Base-by-base conservation (phyloP, 2,797 vertebrate species). In the Lateolabrax maculatus region DNA sequence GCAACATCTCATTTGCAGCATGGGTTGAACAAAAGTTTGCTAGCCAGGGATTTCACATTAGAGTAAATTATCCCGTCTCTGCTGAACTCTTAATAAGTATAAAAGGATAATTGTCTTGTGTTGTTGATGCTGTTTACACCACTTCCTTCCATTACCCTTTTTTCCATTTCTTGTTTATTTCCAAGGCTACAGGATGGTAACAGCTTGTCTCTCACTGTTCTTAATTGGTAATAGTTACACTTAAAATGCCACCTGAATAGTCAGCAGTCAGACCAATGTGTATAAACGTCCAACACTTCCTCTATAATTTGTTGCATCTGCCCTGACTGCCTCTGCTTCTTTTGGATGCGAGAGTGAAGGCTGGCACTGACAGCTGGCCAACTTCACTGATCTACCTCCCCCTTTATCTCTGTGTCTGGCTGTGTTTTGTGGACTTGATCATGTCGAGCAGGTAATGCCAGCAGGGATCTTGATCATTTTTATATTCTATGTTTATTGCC, bases 391-490 rank as follows among this genome's bases (percentile, higher is more conserved):
- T 87, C 83, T 90, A 84, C 39, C 76, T 29, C n/a, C 34, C 9
- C 25, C 57, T 79, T 75, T 79, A 79, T 87, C 55, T 86, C 66
- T 15, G 73, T 44, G 69, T 60, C 70, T 77, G 71, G 41, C 68
- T 73, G 56, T 78, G 71, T 84, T 86, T 79, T 80, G 79, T 81
- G 62, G 75, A 71, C 69, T 57, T 71, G 68, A 87, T 88, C 71
- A 79, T 44, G 10, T 82, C 83, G 69, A 23, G 52, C 81, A 79
- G 84, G 75, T 87, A 51, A 74, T 72, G 79, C 77, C 86, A 75
- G 31, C 15, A 1, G 69, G 70, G 77, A 66, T 63, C 69, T 87
- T 78, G 79, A 85, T 90, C 75, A 87, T 86, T 91, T 91, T 87
- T 85, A 87, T 90, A 72, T 77, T 62, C 66, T 36, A 0, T 75